These are phyloP conservation scores for Diphyllodes magnificus DNA, from an alignment of 2,113 vertebrate species.

Conservation along the genomic window DNA sequence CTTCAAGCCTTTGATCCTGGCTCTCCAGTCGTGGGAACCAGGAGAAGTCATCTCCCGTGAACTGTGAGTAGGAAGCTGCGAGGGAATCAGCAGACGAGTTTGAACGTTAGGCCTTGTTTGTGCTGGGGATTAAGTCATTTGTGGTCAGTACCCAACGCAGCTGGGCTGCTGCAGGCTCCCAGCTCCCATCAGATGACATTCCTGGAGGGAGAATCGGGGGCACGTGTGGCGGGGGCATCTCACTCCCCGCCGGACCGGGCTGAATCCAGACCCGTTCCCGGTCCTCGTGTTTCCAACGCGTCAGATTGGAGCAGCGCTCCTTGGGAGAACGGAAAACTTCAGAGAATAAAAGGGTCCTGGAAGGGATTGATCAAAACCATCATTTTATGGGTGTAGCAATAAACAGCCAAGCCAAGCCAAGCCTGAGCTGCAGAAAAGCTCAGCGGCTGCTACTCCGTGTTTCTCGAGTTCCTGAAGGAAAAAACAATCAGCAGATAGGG, in stretches of 20 bases:
- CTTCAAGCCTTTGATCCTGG: slow-evolving; percentile 16
- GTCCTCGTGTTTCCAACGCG: fast-evolving
- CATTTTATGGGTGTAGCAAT: slow-evolving; percentile 15
- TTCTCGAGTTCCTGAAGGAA: background rate
- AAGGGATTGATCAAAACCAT: slow-evolving; percentile 15
- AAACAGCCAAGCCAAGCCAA: background rate
- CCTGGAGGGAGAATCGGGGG: background rate
- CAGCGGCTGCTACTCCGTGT: background rate
- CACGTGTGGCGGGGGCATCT: background rate
- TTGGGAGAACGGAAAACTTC: background rate
- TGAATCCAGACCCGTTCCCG: fast-evolving
- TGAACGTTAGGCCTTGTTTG: slow-evolving; percentile 44
- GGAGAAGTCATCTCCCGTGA: slow-evolving; percentile 33
- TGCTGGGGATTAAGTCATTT: slow-evolving; percentile 54
- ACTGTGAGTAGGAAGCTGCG: slow-evolving; percentile 47
- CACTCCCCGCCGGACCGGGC: fast-evolving
- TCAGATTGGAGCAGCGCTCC: background rate
- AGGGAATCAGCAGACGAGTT: slow-evolving; percentile 34
- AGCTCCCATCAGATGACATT: background rate
- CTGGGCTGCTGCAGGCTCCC: slow-evolving; percentile 37
- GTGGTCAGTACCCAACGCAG: slow-evolving; percentile 46
- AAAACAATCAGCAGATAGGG: background rate
- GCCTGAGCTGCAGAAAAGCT: background rate
- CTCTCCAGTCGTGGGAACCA: slow-evolving; percentile 36
- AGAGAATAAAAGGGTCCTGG: background rate